Evolutionary conservation across 2,113 vertebrate genomes (phyloP).

Genomic region (Nesospiza acunhae): DNA sequence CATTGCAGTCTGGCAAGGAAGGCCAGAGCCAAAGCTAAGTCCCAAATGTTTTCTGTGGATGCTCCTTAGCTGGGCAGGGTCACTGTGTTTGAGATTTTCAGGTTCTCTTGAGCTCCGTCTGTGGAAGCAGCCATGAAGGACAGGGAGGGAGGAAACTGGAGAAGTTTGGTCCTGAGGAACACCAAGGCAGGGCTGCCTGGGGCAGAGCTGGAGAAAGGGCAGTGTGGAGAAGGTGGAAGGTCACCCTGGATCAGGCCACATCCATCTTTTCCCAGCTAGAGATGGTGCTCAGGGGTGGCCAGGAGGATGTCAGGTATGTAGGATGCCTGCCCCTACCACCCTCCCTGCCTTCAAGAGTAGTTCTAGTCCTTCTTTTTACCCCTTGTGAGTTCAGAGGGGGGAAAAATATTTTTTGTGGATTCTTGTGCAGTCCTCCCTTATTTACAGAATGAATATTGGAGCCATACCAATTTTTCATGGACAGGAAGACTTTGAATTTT

Average conservation of each 20-base stretch:
- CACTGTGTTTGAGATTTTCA: neutral
- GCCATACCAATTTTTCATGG: neutral
- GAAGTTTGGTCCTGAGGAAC: neutral
- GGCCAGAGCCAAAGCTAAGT: neutral
- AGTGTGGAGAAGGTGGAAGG: neutral
- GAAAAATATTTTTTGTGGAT: neutral
- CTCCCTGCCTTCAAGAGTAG: neutral
- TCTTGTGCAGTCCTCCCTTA: neutral
- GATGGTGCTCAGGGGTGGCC: neutral
- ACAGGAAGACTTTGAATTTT: conserved; percentile 9
- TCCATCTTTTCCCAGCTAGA: neutral
- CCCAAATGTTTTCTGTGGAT: neutral
- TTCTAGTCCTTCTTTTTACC: neutral
- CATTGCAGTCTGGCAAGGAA: neutral
- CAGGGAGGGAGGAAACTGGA: neutral
- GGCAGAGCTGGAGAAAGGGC: neutral
- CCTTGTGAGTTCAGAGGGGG: neutral
- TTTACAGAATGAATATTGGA: neutral
- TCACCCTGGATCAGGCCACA: neutral
- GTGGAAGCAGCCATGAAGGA: neutral
- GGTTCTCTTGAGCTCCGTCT: neutral
- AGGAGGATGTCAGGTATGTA: neutral
- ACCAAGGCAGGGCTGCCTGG: neutral
- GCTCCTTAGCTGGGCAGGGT: neutral
- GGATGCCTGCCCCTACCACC: neutral